Conservation (phyloP, 2,888 invertebrate species). For the Rhamnusium bicolor region DNA sequence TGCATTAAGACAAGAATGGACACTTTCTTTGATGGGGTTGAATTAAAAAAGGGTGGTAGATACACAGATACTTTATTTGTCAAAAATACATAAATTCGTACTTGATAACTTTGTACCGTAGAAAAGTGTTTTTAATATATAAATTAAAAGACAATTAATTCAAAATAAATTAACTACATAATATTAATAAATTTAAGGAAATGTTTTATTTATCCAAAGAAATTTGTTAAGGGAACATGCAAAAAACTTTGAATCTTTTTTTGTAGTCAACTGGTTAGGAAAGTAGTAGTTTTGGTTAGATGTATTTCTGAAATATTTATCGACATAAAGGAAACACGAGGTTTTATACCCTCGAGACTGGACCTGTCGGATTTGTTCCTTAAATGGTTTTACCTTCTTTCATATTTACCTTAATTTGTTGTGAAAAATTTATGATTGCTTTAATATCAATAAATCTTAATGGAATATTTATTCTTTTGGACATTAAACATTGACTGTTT, state of each 20-base stretch:
- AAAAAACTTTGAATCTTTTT: not conserved
- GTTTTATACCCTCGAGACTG: slow-evolving; percentile 4
- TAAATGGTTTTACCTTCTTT: not conserved
- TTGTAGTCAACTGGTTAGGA: not conserved
- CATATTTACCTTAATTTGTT: not conserved
- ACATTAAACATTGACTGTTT: no score
- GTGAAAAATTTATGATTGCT: not conserved
- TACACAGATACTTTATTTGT: no score
- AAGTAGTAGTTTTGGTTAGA: not conserved
- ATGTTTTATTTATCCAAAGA: not conserved
- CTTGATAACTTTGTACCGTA: no score
- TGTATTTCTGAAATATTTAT: slow-evolving; percentile 11
- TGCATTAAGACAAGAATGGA: no score
- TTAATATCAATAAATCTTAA: not conserved
- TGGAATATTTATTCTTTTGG: no score
- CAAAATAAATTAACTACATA: not conserved
- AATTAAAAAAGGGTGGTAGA: no score
- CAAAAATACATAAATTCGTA: no score
- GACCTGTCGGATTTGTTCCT: slow-evolving; percentile 19
- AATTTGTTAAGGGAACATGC: no score
- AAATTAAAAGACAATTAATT: not conserved
- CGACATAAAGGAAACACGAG: slow-evolving; percentile 10
- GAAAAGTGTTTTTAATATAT: no score
- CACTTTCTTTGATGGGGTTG: no score
- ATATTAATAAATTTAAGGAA: not conserved